Evolutionary conservation across 2,113 vertebrate species (phyloP).

Genomic region (Speoplatyrhinus poulsoni): DNA sequence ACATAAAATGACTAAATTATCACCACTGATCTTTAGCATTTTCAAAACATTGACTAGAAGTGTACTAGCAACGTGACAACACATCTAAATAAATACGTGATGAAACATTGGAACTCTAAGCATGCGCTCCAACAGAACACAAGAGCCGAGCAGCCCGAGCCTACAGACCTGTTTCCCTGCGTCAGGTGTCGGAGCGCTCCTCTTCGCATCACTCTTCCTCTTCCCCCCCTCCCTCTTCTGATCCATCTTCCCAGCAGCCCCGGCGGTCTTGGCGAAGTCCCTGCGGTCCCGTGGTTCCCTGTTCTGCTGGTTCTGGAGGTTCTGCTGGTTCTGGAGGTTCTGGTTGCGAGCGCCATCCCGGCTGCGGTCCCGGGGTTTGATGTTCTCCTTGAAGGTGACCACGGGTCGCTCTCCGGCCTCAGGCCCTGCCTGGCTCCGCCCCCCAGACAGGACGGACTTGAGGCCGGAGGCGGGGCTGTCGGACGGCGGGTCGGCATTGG

Average conservation of each 20-base stretch:
- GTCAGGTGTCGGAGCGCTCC: slow-evolving; percentile 75
- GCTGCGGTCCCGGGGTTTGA: slow-evolving; percentile 89
- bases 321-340: slow-evolving; percentile 63
- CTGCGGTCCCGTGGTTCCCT: slow-evolving; percentile 83
- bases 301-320: slow-evolving; percentile 75
- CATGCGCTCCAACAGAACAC: neutral
- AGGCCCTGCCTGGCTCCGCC: slow-evolving; percentile 82
- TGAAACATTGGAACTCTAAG: neutral
- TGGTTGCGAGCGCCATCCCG: slow-evolving; percentile 80
- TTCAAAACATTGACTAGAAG: too few species aligned
- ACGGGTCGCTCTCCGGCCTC: slow-evolving; percentile 88
- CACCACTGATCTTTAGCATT: too few species aligned
- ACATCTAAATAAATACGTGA: too few species aligned
- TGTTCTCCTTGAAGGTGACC: slow-evolving; percentile 97
- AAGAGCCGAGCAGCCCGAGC: neutral
- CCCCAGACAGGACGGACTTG: slow-evolving; percentile 89
- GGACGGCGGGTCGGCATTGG: slow-evolving; percentile 77
- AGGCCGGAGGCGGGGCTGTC: slow-evolving; percentile 82
- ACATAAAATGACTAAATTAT: too few species aligned
- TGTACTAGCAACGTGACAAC: neutral
- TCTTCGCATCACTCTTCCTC: slow-evolving; percentile 91
- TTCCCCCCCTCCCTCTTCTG: slow-evolving; percentile 87
- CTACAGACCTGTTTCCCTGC: slow-evolving; percentile 84
- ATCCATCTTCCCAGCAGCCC: slow-evolving; percentile 79
- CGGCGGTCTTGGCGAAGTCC: slow-evolving; percentile 82